Conservation (phyloP, 1,140 invertebrate genomes). For the Macrostomum lignano region DNA sequence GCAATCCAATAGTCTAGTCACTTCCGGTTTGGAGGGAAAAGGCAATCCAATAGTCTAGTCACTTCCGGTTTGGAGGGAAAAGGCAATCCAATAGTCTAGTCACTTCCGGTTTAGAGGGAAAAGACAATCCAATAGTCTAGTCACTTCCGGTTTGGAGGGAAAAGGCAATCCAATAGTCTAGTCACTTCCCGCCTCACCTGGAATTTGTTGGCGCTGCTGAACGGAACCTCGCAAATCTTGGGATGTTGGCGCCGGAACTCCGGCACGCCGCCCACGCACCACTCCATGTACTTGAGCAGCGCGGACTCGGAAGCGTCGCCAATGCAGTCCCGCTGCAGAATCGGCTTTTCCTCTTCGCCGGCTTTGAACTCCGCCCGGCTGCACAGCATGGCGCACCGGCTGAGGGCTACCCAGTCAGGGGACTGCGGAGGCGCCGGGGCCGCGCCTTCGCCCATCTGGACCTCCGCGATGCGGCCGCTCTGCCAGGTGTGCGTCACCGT, state of each 20-base stretch:
- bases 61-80: too few relatives aligned
- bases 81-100: too few relatives aligned
- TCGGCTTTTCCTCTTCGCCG: constrained; percentile 60
- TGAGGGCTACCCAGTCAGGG: constrained; percentile 52
- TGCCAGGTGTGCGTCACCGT: constrained; percentile 92
- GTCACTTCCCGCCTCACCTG: too few relatives aligned
- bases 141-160: too few relatives aligned
- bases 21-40: too few relatives aligned
- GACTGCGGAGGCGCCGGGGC: neutral
- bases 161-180: too few relatives aligned
- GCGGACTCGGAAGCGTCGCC: constrained; percentile 76
- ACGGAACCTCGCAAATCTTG: constrained; percentile 88
- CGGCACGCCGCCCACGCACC: constrained; percentile 64
- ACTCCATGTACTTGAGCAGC: constrained; percentile 76
- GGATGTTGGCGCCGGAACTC: constrained; percentile 58
- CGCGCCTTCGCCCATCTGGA: constrained; percentile 37
- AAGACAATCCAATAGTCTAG: too few relatives aligned
- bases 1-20: too few relatives aligned
- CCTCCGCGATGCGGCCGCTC: constrained; percentile 80
- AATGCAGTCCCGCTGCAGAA: constrained; percentile 43
- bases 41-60: too few relatives aligned
- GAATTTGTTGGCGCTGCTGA: constrained; percentile 49
- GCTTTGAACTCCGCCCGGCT: constrained; percentile 85
- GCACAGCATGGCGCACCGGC: constrained; percentile 67
- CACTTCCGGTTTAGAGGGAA: too few relatives aligned